Percentiles rank a stretch among this genome's conserved stretches.
Evolutionary conservation across 2,888 invertebrate genomes (phyloP).

Genomic region (Tipula lateralis): DNA sequence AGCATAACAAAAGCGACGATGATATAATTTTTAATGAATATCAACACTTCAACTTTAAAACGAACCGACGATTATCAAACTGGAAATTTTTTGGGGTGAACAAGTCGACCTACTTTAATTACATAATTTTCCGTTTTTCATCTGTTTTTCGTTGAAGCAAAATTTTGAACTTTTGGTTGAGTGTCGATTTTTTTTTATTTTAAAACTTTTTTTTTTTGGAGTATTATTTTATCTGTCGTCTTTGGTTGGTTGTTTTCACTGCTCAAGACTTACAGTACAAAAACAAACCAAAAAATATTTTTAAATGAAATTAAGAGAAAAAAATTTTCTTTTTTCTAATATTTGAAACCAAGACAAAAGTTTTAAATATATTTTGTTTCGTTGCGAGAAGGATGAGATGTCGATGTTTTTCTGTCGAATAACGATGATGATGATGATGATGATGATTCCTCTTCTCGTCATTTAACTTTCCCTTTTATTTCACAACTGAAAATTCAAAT

Average conservation of each 20-base stretch:
- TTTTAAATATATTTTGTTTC: neutral
- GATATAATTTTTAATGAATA: neutral
- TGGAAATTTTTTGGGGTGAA: neutral
- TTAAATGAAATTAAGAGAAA: neutral
- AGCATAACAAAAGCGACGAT: neutral
- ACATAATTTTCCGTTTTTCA: neutral
- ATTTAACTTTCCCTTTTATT: neutral
- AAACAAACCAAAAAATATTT: neutral
- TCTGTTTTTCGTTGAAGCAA: neutral
- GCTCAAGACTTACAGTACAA: neutral
- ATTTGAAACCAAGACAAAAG: constrained; percentile 11
- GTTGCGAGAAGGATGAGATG: neutral
- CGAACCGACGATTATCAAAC: neutral
- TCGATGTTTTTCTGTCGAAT: neutral
- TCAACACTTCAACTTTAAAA: neutral
- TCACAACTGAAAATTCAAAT: neutral
- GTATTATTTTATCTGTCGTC: neutral
- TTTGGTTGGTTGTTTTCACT: neutral
- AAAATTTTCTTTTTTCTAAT: neutral
- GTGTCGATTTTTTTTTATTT: constrained; percentile 7
- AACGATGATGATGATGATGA: neutral
- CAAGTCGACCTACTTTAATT: neutral
- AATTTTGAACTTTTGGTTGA: neutral
- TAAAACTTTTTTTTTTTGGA: neutral
- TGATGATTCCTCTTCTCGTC: neutral